These are phyloP conservation scores for Pavo muticus DNA, from an alignment of 2,113 vertebrate species.

Conservation along the genomic window DNA sequence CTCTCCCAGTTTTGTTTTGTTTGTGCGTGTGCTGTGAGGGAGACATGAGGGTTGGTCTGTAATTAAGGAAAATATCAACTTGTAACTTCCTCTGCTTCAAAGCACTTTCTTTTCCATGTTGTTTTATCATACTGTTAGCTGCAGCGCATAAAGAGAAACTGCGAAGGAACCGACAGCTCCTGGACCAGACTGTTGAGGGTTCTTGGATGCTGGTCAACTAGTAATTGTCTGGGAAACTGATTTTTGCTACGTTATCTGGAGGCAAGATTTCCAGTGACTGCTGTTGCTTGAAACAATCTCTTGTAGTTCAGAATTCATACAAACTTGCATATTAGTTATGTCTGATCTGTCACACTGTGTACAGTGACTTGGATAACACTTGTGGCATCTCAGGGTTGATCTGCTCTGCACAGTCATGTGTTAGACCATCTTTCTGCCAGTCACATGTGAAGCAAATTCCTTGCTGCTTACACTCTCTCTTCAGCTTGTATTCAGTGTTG, in stretches of 20 bases:
- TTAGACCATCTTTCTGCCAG: background rate
- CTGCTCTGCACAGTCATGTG: background rate
- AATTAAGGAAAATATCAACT: background rate
- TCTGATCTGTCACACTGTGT: background rate
- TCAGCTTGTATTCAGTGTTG: background rate
- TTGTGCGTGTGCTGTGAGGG: background rate
- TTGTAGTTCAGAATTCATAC: background rate
- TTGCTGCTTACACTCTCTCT: background rate
- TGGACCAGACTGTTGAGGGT: background rate
- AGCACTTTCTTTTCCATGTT: background rate
- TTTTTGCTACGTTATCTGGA: background rate
- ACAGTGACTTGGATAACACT: background rate
- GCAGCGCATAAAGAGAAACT: background rate
- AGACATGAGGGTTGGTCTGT: background rate
- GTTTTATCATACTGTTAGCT: background rate
- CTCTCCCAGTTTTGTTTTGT: background rate
- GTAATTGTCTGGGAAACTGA: background rate
- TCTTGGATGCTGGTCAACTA: background rate
- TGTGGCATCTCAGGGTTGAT: background rate
- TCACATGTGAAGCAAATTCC: background rate
- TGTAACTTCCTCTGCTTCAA: background rate
- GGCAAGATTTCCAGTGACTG: background rate
- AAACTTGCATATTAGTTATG: background rate
- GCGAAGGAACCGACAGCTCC: background rate
- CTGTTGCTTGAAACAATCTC: background rate